Evolutionary conservation across 2,888 invertebrate species (phyloP).

Genomic region (Stomorhina lunata): DNA sequence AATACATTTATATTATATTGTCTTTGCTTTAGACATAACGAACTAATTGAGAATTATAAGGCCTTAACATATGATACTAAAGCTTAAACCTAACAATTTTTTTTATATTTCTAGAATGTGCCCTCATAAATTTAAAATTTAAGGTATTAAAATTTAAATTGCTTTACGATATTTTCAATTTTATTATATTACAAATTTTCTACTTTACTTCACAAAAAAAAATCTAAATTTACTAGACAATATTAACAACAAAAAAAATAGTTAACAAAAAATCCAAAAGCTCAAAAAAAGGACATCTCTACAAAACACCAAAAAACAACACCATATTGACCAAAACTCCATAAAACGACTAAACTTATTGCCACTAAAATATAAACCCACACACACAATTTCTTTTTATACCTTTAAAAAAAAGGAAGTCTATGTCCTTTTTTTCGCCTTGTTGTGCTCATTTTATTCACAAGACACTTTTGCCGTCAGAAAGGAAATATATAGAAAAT

Average conservation of each 20-base stretch:
- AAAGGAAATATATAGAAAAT: constrained; percentile 40
- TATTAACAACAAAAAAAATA: constrained; percentile 12
- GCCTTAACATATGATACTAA: no score
- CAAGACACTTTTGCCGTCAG: constrained; percentile 25
- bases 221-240: constrained; percentile 25
- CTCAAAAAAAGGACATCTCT: constrained; percentile 25
- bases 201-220: not conserved
- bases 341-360: constrained; percentile 20
- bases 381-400: constrained; percentile 13
- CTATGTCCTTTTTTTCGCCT: constrained; percentile 71
- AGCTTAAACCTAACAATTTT: no score
- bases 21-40: no score
- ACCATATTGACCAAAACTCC: constrained; percentile 55
- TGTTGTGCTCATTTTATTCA: not conserved
- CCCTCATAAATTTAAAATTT: no score
- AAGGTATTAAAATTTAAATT: no score
- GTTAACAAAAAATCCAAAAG: constrained; percentile 14
- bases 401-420: constrained; percentile 69
- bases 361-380: constrained; percentile 36
- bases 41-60: no score
- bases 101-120: no score
- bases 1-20: no score
- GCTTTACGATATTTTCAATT: no score
- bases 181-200: not conserved
- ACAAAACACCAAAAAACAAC: constrained; percentile 52